Evolutionary conservation across 2,888 invertebrate species (phyloP).

Genomic region (Cryptocephalus primarius): DNA sequence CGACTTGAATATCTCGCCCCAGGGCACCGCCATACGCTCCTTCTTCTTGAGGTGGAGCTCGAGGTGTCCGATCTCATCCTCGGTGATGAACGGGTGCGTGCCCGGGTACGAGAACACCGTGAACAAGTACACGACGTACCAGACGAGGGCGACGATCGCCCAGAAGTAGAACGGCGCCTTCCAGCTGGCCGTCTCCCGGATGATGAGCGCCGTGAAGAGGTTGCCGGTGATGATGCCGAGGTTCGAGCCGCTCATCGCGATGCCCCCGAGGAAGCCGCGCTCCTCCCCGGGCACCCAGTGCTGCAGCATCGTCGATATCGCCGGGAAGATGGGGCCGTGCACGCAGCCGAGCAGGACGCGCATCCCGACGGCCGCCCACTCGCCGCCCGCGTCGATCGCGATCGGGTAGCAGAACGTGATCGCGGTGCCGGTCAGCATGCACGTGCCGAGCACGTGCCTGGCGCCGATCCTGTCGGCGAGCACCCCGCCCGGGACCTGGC

Average conservation of each 20-base stretch:
- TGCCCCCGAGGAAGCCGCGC: conserved; percentile 61
- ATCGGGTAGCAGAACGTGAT: conserved; percentile 67
- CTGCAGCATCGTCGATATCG: conserved; percentile 39
- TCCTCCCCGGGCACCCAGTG: conserved; percentile 70
- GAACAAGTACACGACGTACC: conserved; percentile 43
- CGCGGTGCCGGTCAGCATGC: conserved; percentile 66
- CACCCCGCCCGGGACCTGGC: conserved; percentile 38
- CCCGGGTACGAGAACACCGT: conserved; percentile 45
- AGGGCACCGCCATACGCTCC: conserved; percentile 6
- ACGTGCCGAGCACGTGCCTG: conserved; percentile 68
- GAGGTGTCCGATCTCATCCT: conserved; percentile 7
- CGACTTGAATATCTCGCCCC: conserved; percentile 3
- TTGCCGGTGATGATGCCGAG: conserved; percentile 54
- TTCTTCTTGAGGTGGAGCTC: conserved; percentile 1
- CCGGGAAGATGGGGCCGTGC: conserved; percentile 69
- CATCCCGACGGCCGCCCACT: conserved; percentile 53
- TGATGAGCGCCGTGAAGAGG: conserved; percentile 53
- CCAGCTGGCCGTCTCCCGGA: conserved; percentile 56
- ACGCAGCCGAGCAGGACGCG: conserved; percentile 58
- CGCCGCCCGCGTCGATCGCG: conserved; percentile 43
- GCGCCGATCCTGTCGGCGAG: conserved; percentile 72
- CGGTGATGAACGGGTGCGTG: conserved; percentile 33
- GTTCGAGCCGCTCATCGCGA: conserved; percentile 67
- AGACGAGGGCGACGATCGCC: conserved; percentile 59
- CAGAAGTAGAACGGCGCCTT: conserved; percentile 71